phyloP scores from a whole-genome alignment of 1,140 invertebrate genomes.

The Platyura marginata region DNA sequence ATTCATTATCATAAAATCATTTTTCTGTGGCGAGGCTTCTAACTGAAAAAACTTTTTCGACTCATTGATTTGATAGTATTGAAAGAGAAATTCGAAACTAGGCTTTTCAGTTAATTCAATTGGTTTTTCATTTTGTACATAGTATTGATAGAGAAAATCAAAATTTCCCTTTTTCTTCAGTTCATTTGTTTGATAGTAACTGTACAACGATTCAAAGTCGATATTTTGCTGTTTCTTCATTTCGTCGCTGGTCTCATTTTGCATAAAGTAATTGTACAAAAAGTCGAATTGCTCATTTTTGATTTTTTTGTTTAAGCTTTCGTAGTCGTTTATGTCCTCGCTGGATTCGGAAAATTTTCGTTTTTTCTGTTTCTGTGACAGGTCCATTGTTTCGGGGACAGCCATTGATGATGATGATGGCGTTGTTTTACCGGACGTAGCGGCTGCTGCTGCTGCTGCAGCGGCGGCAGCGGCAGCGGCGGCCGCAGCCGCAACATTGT shows the following conservation, averaged over 20 bases:
- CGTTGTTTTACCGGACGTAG: slow-evolving; percentile 4
- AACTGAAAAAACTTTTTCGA: slow-evolving; percentile 26
- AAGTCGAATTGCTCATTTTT: slow-evolving; percentile 14
- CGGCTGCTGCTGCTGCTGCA: neutral
- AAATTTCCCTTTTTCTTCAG: slow-evolving; percentile 20
- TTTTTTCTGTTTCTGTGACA: slow-evolving; percentile 13
- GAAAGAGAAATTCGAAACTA: slow-evolving; percentile 18
- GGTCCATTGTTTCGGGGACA: neutral
- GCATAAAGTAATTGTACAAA: slow-evolving; percentile 19
- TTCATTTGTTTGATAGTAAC: slow-evolving; percentile 22
- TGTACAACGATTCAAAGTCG: slow-evolving; percentile 17
- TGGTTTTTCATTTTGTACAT: slow-evolving; percentile 11
- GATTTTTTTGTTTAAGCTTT: slow-evolving; percentile 3
- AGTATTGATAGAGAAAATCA: slow-evolving; percentile 20
- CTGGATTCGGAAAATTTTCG: slow-evolving; percentile 16
- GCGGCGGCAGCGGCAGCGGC: slow-evolving; percentile 33
- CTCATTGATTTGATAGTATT: slow-evolving; percentile 22
- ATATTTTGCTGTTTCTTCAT: slow-evolving; percentile 13
- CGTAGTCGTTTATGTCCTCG: slow-evolving; percentile 2
- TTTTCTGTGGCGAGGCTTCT: slow-evolving; percentile 21
- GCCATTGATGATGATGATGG: neutral
- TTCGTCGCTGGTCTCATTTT: slow-evolving; percentile 14
- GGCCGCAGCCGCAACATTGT: slow-evolving; percentile 5
- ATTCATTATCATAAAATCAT: slow-evolving; percentile 9
- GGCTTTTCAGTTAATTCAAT: slow-evolving; percentile 9